Percentiles rank a stretch among this genome's conserved stretches.
Evolutionary conservation across 2,797 vertebrate species (phyloP).

Genomic region (Lacerta agilis): DNA sequence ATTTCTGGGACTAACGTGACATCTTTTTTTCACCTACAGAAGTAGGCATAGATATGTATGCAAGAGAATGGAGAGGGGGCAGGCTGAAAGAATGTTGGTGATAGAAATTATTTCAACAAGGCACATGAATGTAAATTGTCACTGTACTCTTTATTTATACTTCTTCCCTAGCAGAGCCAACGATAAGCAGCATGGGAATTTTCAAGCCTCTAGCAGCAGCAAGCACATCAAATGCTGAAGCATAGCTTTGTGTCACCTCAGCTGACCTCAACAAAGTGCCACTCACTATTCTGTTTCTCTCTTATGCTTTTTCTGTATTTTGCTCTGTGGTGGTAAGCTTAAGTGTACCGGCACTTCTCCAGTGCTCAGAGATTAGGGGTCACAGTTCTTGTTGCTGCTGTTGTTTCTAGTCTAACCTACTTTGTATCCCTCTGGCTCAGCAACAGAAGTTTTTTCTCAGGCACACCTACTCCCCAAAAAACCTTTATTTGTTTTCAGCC

Average conservation of each 20-base stretch:
- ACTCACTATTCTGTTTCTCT: not conserved
- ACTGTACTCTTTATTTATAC: not conserved
- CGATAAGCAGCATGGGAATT: not conserved
- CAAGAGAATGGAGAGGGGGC: not conserved
- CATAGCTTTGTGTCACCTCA: not conserved
- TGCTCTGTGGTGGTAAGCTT: not conserved
- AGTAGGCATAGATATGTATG: not conserved
- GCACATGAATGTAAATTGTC: not conserved
- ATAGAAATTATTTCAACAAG: not conserved
- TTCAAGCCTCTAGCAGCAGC: constrained; percentile 8
- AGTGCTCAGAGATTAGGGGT: not conserved
- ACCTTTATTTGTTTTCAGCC: not conserved
- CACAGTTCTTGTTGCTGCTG: not conserved
- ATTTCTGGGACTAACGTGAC: not conserved
- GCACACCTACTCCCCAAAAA: not conserved
- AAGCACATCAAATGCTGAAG: constrained; percentile 12
- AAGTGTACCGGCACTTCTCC: not conserved
- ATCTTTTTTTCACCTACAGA: not conserved
- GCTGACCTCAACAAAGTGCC: not conserved
- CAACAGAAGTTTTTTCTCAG: not conserved
- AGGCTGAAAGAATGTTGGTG: not conserved
- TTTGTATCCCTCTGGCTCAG: not conserved
- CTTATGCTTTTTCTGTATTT: not conserved
- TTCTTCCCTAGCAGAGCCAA: not conserved
- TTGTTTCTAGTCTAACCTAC: not conserved